phyloP scores from a whole-genome alignment of 2,113 vertebrate species.

The Peucedramus taeniatus region DNA sequence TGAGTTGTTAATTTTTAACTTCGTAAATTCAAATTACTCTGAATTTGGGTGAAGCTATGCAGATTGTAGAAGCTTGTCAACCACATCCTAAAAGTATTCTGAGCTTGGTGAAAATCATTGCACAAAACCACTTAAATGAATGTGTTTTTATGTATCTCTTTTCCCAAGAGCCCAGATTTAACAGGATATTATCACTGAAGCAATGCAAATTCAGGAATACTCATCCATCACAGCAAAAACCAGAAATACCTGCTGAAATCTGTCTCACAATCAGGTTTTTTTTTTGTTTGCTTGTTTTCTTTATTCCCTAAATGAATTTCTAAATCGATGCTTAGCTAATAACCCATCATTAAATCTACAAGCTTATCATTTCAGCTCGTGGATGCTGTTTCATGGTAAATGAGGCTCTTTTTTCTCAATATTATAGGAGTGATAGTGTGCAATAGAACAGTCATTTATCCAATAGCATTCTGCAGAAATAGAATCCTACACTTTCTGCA shows the following conservation, averaged over 20 bases:
- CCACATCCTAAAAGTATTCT: neutral
- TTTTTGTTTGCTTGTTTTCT: neutral
- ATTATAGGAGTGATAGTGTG: neutral
- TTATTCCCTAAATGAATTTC: slow-evolving; percentile 1
- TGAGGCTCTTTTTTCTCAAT: neutral
- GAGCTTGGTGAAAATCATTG: neutral
- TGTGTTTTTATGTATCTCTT: neutral
- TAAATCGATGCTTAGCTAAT: neutral
- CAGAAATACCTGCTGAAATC: neutral
- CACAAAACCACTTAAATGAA: neutral
- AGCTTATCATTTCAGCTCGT: neutral
- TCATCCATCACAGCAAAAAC: neutral
- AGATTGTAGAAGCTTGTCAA: neutral
- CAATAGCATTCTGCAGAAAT: neutral
- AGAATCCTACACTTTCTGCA: neutral
- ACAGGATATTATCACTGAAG: neutral
- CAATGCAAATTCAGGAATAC: neutral
- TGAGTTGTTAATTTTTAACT: neutral
- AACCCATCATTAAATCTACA: neutral
- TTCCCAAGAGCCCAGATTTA: neutral
- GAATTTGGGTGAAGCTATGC: neutral
- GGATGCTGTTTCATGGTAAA: neutral
- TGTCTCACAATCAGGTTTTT: neutral
- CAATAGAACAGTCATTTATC: neutral
- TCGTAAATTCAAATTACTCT: neutral